A percentile compares a stretch with the other conserved stretches of the same genome.
These are phyloP conservation scores for Hypercompe scribonia DNA, from an alignment of 2,888 invertebrate genomes.

Conservation along the genomic window DNA sequence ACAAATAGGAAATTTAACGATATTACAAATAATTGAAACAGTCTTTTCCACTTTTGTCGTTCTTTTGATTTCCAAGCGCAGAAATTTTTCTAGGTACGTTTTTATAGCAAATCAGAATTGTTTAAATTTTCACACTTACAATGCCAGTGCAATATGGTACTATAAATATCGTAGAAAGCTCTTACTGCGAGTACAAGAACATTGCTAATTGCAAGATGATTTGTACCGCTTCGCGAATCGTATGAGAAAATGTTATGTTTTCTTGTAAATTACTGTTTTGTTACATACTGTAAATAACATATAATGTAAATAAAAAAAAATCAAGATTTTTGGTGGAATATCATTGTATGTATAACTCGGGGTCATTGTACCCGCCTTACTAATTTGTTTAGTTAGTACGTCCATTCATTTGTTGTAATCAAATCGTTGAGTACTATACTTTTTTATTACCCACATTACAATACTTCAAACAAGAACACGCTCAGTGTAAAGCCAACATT, in stretches of 20 bases:
- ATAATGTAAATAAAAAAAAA: too few species aligned
- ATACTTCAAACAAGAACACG: neutral
- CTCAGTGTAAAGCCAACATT: neutral
- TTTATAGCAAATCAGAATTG: neutral
- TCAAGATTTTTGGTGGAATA: too few species aligned
- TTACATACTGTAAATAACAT: neutral
- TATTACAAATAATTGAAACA: too few species aligned
- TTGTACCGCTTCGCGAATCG: conserved; percentile 11
- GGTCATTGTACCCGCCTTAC: conserved; percentile 4
- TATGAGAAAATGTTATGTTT: conserved; percentile 32
- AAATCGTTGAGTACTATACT: neutral
- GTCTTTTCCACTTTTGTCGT: too few species aligned
- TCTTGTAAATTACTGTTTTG: conserved; percentile 12
- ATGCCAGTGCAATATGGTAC: conserved; percentile 39
- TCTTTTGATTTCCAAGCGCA: too few species aligned
- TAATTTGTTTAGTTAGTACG: conserved; percentile 14
- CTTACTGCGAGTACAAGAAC: conserved; percentile 25
- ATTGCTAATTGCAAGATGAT: conserved; percentile 29
- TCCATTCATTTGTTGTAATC: conserved; percentile 15
- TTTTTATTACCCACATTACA: neutral
- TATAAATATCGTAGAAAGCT: conserved; percentile 43
- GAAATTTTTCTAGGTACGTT: neutral
- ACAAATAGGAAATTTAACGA: too few species aligned
- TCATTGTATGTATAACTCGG: too few species aligned
- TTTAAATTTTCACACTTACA: conserved; percentile 25